A percentile compares a stretch with the other conserved stretches of the same genome.
phyloP scores from a whole-genome alignment of 1,140 invertebrate genomes.

The Cydia strobilella region DNA sequence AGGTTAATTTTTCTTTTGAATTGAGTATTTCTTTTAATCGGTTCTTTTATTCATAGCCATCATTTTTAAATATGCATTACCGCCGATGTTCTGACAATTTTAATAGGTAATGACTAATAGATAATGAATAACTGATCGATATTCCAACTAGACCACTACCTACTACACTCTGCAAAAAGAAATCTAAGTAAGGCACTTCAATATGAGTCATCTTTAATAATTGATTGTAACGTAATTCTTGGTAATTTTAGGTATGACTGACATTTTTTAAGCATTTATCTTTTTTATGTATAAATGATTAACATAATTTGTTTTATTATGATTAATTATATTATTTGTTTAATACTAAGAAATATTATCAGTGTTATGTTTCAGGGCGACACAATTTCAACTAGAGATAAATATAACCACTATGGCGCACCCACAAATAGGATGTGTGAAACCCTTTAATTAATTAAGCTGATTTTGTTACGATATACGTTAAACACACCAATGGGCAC shows the following conservation, averaged over 20 bases:
- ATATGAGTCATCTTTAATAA: no score
- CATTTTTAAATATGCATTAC: not conserved
- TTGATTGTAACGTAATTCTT: no score
- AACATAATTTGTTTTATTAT: no score
- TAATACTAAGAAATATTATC: no score
- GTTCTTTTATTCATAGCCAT: no score
- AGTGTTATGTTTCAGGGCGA: not conserved
- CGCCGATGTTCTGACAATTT: not conserved
- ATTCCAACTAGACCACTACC: not conserved
- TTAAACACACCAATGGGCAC: not conserved
- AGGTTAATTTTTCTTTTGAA: constrained; percentile 1
- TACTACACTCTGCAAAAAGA: not conserved
- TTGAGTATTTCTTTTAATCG: not conserved
- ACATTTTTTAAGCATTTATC: no score
- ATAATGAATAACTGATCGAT: not conserved
- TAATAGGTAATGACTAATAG: no score
- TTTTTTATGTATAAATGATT: no score
- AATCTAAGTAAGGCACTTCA: no score
- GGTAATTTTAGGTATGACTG: no score
- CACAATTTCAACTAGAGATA: not conserved
- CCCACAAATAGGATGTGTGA: not conserved
- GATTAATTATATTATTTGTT: no score
- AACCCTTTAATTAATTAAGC: constrained; percentile 18
- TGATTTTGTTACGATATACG: constrained; percentile 4
- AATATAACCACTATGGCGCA: not conserved